Evolutionary conservation across 2,888 invertebrate species (phyloP).

Genomic region (Stenodera caucasica): DNA sequence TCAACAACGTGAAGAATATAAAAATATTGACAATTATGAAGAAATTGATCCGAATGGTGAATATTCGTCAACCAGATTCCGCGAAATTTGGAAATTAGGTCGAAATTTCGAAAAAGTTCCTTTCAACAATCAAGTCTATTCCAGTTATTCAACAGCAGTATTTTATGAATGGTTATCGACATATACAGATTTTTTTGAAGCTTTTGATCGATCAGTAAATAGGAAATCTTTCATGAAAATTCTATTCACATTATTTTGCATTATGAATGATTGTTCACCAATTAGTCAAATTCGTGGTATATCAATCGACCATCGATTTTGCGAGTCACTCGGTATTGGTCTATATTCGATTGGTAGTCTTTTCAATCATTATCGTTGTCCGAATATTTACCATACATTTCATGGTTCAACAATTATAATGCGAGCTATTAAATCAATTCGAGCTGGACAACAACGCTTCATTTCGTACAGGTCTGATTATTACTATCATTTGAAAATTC

Average conservation of each 20-base stretch:
- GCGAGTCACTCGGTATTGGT: background rate
- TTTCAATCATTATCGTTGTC: constrained; percentile 31
- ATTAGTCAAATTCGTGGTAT: background rate
- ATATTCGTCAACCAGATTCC: constrained; percentile 58
- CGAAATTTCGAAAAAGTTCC: constrained; percentile 67
- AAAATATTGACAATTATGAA: constrained; percentile 36
- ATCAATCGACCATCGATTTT: background rate
- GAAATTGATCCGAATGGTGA: constrained; percentile 34
- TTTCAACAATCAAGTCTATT: constrained; percentile 68
- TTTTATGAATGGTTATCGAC: constrained; percentile 63
- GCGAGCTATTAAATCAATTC: constrained; percentile 24
- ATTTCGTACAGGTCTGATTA: constrained; percentile 29
- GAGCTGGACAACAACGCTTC: constrained; percentile 27
- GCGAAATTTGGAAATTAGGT: constrained; percentile 66
- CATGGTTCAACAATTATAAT: constrained; percentile 24
- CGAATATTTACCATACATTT: constrained; percentile 21
- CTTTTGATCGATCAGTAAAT: constrained; percentile 27
- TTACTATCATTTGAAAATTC: background rate
- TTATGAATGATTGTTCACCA: constrained; percentile 11
- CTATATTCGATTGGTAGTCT: constrained; percentile 23
- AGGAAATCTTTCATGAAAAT: constrained; percentile 15
- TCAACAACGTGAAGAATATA: constrained; percentile 54
- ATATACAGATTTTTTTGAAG: background rate
- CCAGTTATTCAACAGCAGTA: constrained; percentile 64
- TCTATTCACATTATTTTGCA: background rate